Evolutionary conservation across 2,113 vertebrate species (phyloP).

Genomic region (Rutilus rutilus): DNA sequence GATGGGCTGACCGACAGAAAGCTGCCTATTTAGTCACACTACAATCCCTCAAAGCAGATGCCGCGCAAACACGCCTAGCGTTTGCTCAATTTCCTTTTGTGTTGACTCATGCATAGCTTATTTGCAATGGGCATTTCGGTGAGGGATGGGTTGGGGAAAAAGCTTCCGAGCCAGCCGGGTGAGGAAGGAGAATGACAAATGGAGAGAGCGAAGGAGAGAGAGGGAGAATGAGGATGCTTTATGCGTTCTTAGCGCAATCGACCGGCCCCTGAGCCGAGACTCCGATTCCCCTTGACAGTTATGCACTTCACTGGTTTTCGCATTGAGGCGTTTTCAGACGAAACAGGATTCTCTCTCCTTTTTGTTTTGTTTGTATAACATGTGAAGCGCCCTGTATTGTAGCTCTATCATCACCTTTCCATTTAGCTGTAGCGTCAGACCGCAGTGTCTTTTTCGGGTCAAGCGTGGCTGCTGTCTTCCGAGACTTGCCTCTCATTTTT

Average conservation of each 20-base stretch:
- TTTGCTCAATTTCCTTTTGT: slow-evolving; percentile 47
- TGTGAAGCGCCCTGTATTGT: slow-evolving; percentile 15
- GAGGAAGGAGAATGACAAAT: slow-evolving; percentile 31
- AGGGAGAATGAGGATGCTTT: slow-evolving; percentile 19
- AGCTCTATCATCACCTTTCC: slow-evolving; percentile 23
- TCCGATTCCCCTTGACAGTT: slow-evolving; percentile 36
- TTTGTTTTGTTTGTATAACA: slow-evolving; percentile 28
- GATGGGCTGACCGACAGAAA: slow-evolving; percentile 71
- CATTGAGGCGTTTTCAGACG: background rate
- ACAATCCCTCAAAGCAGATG: slow-evolving; percentile 48
- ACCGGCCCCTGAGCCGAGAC: slow-evolving; percentile 33
- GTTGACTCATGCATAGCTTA: slow-evolving; percentile 51
- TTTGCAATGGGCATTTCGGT: slow-evolving; percentile 37
- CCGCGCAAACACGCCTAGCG: slow-evolving; percentile 31
- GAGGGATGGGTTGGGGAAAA: slow-evolving; percentile 39
- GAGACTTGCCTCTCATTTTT: slow-evolving; percentile 34
- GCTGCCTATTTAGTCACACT: slow-evolving; percentile 66
- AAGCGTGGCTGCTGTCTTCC: slow-evolving; percentile 23
- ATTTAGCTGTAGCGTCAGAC: slow-evolving; percentile 10
- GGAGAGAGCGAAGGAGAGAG: background rate
- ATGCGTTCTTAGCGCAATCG: slow-evolving; percentile 34
- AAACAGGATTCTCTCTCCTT: slow-evolving; percentile 24
- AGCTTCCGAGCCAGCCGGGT: slow-evolving; percentile 22
- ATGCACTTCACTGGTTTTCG: slow-evolving; percentile 38
- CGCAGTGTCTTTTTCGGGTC: slow-evolving; percentile 21